phyloP scores from a whole-genome alignment of 2,888 invertebrate species.

The Drosophila flavopinicola region DNA sequence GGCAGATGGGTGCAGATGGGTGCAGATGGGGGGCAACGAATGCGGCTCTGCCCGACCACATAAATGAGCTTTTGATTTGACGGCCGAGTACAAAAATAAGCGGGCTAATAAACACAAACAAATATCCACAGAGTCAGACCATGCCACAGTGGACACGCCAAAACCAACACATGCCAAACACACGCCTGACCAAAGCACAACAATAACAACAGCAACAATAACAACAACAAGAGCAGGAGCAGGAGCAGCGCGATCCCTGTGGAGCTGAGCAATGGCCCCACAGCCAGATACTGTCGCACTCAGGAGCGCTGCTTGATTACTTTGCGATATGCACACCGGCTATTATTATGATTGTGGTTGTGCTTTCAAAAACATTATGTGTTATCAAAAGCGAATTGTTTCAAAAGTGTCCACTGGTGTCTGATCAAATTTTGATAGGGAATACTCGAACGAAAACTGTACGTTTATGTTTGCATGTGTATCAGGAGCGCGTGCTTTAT shows the following conservation, averaged over 20 bases:
- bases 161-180: conserved; percentile 58
- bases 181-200: conserved; percentile 29
- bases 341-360: conserved; percentile 36
- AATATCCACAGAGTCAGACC: conserved; percentile 55
- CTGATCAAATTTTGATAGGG: conserved; percentile 66
- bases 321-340: conserved; percentile 51
- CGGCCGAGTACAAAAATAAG: conserved; percentile 38
- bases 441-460: conserved; percentile 18
- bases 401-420: conserved; percentile 73
- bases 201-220: conserved; percentile 13
- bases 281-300: conserved; percentile 27
- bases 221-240: conserved; percentile 1
- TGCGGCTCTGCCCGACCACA: conserved; percentile 28
- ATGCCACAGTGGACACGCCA: conserved; percentile 55
- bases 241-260: conserved; percentile 12
- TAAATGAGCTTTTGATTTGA: conserved; percentile 76
- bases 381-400: conserved; percentile 57
- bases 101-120: conserved; percentile 67
- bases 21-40: conserved; percentile 3
- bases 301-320: conserved; percentile 57
- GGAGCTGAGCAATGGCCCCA: conserved; percentile 2
- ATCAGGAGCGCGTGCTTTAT: conserved; percentile 40
- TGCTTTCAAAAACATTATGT: conserved; percentile 32
- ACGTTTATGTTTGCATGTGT: conserved; percentile 40
- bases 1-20: conserved; percentile 13